Evolutionary conservation across 1,140 invertebrate genomes (phyloP).

Genomic region (Penaeus vannamei): DNA sequence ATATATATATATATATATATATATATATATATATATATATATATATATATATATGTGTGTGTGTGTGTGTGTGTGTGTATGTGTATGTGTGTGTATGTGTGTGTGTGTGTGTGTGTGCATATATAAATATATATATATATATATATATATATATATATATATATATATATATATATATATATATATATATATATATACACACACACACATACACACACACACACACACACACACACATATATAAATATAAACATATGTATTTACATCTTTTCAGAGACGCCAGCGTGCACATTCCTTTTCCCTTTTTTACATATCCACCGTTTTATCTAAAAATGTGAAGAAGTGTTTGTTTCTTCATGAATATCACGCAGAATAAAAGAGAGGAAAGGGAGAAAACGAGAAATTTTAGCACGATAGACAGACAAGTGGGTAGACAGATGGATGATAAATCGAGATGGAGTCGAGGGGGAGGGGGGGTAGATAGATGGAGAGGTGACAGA

Average conservation of each 20-base stretch:
- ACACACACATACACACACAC: too few relatives aligned
- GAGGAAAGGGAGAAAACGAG: neutral
- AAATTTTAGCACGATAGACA: neutral
- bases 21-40: neutral
- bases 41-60: conserved; percentile 13
- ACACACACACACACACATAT: too few relatives aligned
- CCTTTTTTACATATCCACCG: too few relatives aligned
- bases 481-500: conserved; percentile 3
- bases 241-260: too few relatives aligned
- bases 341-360: too few relatives aligned
- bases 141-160: neutral
- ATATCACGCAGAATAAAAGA: neutral
- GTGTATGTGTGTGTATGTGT: neutral
- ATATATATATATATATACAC: neutral
- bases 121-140: neutral
- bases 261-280: too few relatives aligned
- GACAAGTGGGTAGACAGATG: neutral
- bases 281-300: too few relatives aligned
- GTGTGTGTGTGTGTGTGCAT: neutral
- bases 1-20: neutral
- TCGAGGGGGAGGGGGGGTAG: neutral
- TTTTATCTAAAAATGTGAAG: too few relatives aligned
- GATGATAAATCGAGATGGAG: neutral
- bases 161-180: neutral
- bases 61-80: neutral